Percentiles rank a stretch among this genome's conserved stretches.
Evolutionary conservation across 2,888 invertebrate species (phyloP).

Genomic region (Scaptomyza reducta): DNA sequence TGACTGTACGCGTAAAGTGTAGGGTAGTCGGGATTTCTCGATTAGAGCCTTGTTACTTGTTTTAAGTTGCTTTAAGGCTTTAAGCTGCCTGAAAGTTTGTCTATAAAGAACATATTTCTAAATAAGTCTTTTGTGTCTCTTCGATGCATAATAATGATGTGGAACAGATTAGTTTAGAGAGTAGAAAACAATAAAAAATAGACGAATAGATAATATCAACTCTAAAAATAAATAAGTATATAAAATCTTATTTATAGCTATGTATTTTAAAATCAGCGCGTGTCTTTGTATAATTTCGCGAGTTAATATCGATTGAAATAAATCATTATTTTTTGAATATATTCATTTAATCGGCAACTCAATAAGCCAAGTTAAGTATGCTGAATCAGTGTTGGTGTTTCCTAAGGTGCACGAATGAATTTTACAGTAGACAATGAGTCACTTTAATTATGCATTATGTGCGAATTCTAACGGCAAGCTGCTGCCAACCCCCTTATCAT

Average conservation of each 20-base stretch:
- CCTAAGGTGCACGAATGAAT: not conserved
- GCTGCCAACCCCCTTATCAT: conserved; percentile 18
- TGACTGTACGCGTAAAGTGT: no score
- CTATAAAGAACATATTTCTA: no score
- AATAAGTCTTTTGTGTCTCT: no score
- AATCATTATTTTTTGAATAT: not conserved
- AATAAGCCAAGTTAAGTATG: not conserved
- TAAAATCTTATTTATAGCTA: not conserved
- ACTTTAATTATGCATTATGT: conserved; percentile 9
- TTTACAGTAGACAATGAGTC: conserved; percentile 25
- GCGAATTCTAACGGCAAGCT: not conserved
- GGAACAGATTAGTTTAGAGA: not conserved
- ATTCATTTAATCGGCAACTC: not conserved
- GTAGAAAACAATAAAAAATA: no score
- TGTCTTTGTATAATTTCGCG: no score
- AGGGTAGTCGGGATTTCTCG: no score
- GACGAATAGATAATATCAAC: no score
- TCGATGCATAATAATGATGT: no score
- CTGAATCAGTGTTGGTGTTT: conserved; percentile 32
- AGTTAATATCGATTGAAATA: not conserved
- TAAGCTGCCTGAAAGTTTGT: no score
- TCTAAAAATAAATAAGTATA: not conserved
- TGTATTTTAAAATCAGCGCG: not conserved
- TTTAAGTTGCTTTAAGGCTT: no score
- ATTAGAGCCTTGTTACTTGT: no score